phyloP scores from a whole-genome alignment of 2,888 invertebrate species.

The Aphrophora alni region DNA sequence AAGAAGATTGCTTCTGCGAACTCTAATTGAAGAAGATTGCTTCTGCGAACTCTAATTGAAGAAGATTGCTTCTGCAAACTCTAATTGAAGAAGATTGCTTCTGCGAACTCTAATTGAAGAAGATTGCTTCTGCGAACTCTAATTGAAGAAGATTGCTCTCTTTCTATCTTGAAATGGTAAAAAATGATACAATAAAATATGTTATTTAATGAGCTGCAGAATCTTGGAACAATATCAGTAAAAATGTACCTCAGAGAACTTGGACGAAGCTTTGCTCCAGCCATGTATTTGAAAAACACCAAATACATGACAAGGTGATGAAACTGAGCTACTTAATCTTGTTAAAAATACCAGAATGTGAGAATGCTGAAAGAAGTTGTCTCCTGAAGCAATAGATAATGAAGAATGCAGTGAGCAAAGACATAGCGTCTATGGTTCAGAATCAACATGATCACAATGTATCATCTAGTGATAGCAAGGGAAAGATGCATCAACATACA shows the following conservation, averaged over 20 bases:
- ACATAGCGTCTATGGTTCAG: neutral
- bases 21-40: no score
- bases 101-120: no score
- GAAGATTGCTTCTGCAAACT: no score
- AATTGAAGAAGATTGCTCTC: constrained; percentile 9
- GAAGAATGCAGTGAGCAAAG: neutral
- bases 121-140: no score
- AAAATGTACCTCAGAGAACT: neutral
- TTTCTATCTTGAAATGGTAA: constrained; percentile 10
- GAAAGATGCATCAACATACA: no score
- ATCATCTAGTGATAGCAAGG: neutral
- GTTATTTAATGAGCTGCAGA: constrained; percentile 26
- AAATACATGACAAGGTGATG: no score
- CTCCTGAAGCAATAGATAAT: neutral
- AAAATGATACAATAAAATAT: no score
- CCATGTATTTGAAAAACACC: neutral
- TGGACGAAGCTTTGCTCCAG: neutral
- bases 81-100: no score
- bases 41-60: no score
- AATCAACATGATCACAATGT: neutral
- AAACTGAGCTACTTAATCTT: neutral
- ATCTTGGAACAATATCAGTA: neutral
- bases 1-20: no score
- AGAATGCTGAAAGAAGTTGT: neutral
- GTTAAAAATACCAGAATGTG: neutral